phyloP scores from a whole-genome alignment of 2,888 invertebrate species.

The Acronicta aceris region DNA sequence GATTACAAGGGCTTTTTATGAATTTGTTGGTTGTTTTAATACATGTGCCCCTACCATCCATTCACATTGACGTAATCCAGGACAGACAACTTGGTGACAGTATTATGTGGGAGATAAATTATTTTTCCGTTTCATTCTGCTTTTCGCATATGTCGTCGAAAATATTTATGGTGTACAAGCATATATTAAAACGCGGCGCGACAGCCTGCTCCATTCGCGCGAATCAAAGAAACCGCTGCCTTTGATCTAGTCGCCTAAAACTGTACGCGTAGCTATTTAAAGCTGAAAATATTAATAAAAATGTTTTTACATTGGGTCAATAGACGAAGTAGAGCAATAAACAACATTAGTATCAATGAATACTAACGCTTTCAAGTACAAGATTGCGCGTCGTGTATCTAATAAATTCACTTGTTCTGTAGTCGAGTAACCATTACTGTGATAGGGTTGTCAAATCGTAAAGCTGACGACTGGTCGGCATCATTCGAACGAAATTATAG shows the following conservation, averaged over 20 bases:
- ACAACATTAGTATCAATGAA: slow-evolving; percentile 50
- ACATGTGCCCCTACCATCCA: slow-evolving; percentile 41
- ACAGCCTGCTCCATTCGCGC: slow-evolving; percentile 71
- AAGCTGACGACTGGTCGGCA: not conserved
- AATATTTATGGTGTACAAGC: slow-evolving; percentile 57
- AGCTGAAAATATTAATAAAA: slow-evolving; percentile 56
- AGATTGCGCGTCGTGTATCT: slow-evolving; percentile 53
- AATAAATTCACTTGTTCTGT: slow-evolving; percentile 69
- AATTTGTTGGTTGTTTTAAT: slow-evolving; percentile 20
- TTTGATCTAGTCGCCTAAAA: slow-evolving; percentile 80
- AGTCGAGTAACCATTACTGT: slow-evolving; percentile 55
- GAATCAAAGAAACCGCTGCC: slow-evolving; percentile 79
- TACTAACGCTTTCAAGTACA: slow-evolving; percentile 45
- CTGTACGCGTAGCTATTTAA: slow-evolving; percentile 59
- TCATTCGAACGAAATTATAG: too few species aligned
- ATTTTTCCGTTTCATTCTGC: slow-evolving; percentile 42
- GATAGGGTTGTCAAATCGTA: slow-evolving; percentile 45
- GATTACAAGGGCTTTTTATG: slow-evolving; percentile 30
- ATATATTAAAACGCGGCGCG: slow-evolving; percentile 73
- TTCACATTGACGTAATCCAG: slow-evolving; percentile 42
- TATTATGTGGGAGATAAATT: slow-evolving; percentile 50
- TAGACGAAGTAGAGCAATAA: slow-evolving; percentile 31
- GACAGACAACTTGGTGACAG: slow-evolving; percentile 48
- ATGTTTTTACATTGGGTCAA: slow-evolving; percentile 41
- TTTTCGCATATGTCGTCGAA: slow-evolving; percentile 46